Base-by-base conservation (phyloP, 53 echinoderm and acorn worm species). In the Temnopleurus reevesii region DNA sequence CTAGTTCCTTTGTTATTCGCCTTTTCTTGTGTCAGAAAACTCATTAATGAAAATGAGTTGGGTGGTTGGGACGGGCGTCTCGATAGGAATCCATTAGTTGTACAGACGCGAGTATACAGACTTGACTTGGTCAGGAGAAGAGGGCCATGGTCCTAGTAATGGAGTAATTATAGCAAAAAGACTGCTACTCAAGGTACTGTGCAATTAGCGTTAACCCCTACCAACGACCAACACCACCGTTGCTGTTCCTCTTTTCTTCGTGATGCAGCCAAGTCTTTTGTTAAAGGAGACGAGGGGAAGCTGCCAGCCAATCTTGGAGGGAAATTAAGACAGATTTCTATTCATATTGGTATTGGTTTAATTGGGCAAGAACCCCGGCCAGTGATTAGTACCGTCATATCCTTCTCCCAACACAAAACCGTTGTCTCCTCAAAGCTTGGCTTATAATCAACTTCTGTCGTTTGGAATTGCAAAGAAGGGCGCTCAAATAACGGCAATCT, bases 11-110 rank as follows among this genome's bases (percentile, higher is more conserved):
- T 46, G 65, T 87, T 46, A 45, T 51, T 17, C 18, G 28, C 64
- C 47, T 46, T 87, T 65, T 87, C 88, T 47, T 87, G 88, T 87
- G 88, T 87, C 88, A 87, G 71, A 66, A 66, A 87, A 87, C 88
- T 87, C 88, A 87, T 87, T 87, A 87, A 87, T 87, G 88, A 87
- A 87, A 87, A 87, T 87, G 88, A 87, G 65, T 87, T 71, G 88
- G 88, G 51, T 66, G 66, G 71, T 19, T 18, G 33, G 33, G 65
- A 13, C 53, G 31, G 49, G 33, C 88, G 51, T 87, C 35, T 87
- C 66, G 51, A 87, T 87, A 87, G 88, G 66, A 87, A 87, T 87
- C 88, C 88, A 87, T 87, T 87, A 87, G 88, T 65, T n/a, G n/a
- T n/a, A n/a, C n/a, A n/a, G n/a, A n/a, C 71, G n/a, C 4, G 36